Base-by-base conservation (phyloP, 1,140 invertebrate species). In the Danaus plexippus region DNA sequence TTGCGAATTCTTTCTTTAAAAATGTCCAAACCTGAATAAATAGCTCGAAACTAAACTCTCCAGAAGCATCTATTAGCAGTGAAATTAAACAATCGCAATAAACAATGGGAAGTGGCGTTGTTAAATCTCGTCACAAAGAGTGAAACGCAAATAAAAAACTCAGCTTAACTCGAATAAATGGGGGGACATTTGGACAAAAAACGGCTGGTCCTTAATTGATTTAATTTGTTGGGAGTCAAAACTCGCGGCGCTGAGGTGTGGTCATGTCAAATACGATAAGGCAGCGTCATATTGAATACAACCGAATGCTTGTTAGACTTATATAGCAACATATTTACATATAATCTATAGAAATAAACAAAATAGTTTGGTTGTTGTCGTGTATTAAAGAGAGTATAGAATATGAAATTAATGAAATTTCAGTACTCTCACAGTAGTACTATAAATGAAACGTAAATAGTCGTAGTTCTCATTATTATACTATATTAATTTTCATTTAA, bases 221-320 rank as follows among this genome's bases (percentile, higher is more conserved):
- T 84, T 79, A 80, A 84, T 84, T 84, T 80, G 77, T 84, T 64
- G 59, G 54, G 54, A 78, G 75, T 77, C 78, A 80, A 80, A 83
- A 77, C 69, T 71, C 52, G 57, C 59, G 64, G 56, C 47, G 54
- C 67, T 70, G 53, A 65, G 65, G 63, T 59, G 63, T 54, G 32
- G 46, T 47, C 18, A 40, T 32, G 47, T 66, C 64, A 68, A 61
- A 60, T 40, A 57, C 12, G 9, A 7, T 43, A 57, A 63, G 42
- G 51, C 56, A 18, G 54, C 22, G 62, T 44, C 43, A 57, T 18
- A 60, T 13, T 54, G 54, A 47, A 32, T 32, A 32, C 1, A 32
- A 32, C 22, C 22, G 4, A 32, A 32, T 32, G 0, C 22, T 32
- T 32, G 6, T 32, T 32, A 32, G 7, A 32, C 22, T 32, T 32